Percentiles rank a stretch among this genome's conserved stretches.
phyloP scores from a whole-genome alignment of 2,113 vertebrate species.

The Tachycineta bicolor region DNA sequence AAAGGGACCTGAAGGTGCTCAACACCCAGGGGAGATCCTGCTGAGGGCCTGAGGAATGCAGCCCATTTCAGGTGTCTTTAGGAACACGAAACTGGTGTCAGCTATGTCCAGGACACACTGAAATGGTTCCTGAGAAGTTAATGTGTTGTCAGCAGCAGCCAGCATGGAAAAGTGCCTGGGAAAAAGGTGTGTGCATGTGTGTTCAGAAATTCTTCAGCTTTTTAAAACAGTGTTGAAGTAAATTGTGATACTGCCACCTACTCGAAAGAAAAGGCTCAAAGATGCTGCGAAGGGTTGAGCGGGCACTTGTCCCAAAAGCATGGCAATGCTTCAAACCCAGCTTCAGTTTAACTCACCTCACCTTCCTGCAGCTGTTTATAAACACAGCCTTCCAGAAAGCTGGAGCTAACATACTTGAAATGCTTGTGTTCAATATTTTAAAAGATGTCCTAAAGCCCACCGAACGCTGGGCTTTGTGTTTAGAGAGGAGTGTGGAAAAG shows the following conservation, averaged over 20 bases:
- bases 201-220: background rate
- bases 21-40: background rate
- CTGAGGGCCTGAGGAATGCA: background rate
- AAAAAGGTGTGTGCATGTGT: background rate
- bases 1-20: background rate
- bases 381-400: background rate
- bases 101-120: background rate
- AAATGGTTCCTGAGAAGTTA: background rate
- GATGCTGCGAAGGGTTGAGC: background rate
- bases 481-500: background rate
- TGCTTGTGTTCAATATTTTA: background rate
- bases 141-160: background rate
- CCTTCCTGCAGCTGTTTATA: background rate
- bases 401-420: background rate
- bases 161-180: background rate
- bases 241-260: background rate
- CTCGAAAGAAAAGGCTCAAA: background rate
- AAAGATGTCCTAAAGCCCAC: background rate
- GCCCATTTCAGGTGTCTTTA: background rate
- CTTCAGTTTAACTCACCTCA: background rate
- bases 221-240: background rate
- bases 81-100: background rate
- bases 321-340: background rate
- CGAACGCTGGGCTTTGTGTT: background rate
- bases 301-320: background rate